phyloP scores from a whole-genome alignment of 64 coral and sea anemone genomes.

The Montipora efflorescens region DNA sequence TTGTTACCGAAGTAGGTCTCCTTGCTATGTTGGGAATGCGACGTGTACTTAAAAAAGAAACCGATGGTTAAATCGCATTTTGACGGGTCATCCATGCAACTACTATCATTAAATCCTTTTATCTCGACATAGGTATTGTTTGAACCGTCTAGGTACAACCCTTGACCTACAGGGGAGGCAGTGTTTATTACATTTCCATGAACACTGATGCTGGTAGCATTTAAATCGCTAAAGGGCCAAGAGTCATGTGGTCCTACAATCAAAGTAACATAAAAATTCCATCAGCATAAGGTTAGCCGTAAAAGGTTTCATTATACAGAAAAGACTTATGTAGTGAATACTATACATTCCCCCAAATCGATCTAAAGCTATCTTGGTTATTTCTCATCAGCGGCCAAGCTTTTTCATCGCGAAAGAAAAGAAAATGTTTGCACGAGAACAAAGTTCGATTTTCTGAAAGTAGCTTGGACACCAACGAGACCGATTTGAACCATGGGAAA shows the following conservation, averaged over 20 bases:
- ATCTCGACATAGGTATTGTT: background rate
- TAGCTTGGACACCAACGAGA: too few species aligned
- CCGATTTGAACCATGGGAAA: too few species aligned
- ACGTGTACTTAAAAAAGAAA: background rate
- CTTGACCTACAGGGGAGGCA: background rate
- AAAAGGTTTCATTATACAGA: too few species aligned
- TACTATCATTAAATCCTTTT: background rate
- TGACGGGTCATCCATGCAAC: background rate
- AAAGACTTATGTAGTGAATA: too few species aligned
- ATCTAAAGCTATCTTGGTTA: too few species aligned
- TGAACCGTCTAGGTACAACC: constrained; percentile 10
- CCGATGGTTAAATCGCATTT: constrained; percentile 23
- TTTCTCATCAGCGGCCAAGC: too few species aligned
- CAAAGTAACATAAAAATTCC: background rate
- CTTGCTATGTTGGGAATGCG: background rate
- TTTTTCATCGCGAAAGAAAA: too few species aligned
- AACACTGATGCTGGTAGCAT: background rate
- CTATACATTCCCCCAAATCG: too few species aligned
- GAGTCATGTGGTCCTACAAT: background rate
- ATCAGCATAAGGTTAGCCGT: too few species aligned
- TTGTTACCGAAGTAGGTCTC: constrained; percentile 14
- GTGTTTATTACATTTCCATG: background rate
- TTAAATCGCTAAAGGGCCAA: constrained; percentile 9
- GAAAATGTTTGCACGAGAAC: too few species aligned
- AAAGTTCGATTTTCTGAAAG: too few species aligned